Base-by-base conservation (phyloP, 2,888 invertebrate genomes). In the Hypsopygia costalis region DNA sequence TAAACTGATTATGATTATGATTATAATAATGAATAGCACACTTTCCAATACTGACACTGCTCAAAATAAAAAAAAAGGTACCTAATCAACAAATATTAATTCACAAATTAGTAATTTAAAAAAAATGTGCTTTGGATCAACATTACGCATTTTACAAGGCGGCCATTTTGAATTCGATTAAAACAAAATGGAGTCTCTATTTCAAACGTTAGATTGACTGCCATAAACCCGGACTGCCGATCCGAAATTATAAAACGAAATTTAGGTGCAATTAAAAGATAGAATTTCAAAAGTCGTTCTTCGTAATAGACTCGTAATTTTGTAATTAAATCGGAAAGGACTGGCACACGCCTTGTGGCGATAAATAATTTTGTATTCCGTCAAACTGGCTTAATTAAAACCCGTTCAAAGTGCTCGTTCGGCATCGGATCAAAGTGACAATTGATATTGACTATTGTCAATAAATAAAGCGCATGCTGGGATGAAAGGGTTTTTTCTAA, bases 331-430 rank as follows among this genome's bases (percentile, higher is more conserved):
- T 31, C 30, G 36, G 30, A 37, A 22, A 33, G 25, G 22, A 21
- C 36, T 10, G 8, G 29, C 38, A 36, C 25, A 28, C 16, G 34
- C 25, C 20, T 34, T 12, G 35, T 4, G 22, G 35, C 31, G 39
- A 43, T 43, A 43, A 43, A 38, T 38, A 43, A 38, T 25, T 39
- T 39, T 43, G 39, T 39, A 34, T 31, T 27, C 39, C 43, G 38
- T 43, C 43, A 39, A 31, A 29, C 25, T 3, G 10, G 31, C 31
- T 31, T 31, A 31, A 31, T 31, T 31, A 31, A 31, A 31, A 31
- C 25, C 25, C 25, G 25, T 25, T 25, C 25, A 25, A 25, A 25
- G 25, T 4, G 16, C 25, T 3, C 5, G 25, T n/a, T n/a, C 25
- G 21, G 21, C 21, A 3, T 21, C 21, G 25, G 25, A 25, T 25